Base-by-base conservation (phyloP, 2,888 invertebrate species). In the Nemotelus pantherinus region DNA sequence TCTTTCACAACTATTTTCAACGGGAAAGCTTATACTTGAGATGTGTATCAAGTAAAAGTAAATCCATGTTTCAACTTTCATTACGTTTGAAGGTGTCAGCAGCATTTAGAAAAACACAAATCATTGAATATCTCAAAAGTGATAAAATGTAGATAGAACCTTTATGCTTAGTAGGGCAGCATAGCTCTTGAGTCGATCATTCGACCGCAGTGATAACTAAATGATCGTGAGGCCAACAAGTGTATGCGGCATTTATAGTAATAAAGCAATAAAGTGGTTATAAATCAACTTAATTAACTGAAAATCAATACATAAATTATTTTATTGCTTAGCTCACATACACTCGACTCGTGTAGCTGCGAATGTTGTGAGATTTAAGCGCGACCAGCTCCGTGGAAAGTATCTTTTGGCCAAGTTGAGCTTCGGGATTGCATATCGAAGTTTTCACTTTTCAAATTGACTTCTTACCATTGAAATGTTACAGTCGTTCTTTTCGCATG, bases 241-340 rank as follows among this genome's bases (percentile, higher is more conserved):
- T 58, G 72, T 50, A 44, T 72, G 43, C 58, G 64, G 47, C 75
- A 79, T 80, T 81, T 82, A 82, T 82, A 81, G 82, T 80, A 82
- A 81, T 82, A 81, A 82, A 82, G 83, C 82, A 83, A 83, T 83
- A 84, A 84, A 84, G 83, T 82, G 83, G 83, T 83, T 82, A 84
- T 84, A 84, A 84, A 84, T 84, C 84, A 84, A 84, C 83, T 84
- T 84, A 84, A 84, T 84, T 84, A 84, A 84, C 84, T 83, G 83
- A 83, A 84, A 84, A 84, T 84, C 84, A 84, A 84, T 84, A 83
- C 83, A 83, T 84, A 84, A 84, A 84, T 84, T 83, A 83, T 76
- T 76, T 57, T 41, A 57, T 55, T 65, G 76, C 76, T 67, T 50
- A 9, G 3, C 57, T 67, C 10, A 6, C 47, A 50, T 76, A 75